These are phyloP conservation scores for Drosophila pseudoananassae DNA, from an alignment of 1,140 invertebrate species.

Conservation along the genomic window DNA sequence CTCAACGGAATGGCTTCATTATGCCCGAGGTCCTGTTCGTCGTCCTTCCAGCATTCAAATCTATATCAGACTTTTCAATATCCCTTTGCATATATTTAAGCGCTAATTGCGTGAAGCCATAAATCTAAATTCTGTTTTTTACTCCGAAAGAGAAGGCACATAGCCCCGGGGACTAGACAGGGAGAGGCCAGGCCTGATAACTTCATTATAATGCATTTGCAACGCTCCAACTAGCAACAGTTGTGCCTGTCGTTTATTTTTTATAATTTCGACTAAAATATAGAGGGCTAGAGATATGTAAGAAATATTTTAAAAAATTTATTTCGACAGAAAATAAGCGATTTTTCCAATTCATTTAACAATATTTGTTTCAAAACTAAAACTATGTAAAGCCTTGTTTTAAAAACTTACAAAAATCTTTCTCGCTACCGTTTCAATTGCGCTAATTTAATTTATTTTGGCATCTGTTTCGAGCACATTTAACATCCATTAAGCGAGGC, in stretches of 20 bases:
- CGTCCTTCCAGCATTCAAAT: slow-evolving; percentile 28
- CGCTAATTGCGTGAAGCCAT: slow-evolving; percentile 83
- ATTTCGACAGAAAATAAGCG: background rate
- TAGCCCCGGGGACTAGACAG: slow-evolving; percentile 12
- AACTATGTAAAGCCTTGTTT: background rate
- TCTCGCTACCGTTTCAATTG: slow-evolving; percentile 30
- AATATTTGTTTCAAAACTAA: background rate
- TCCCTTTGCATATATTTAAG: slow-evolving; percentile 81
- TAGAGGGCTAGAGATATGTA: too few relatives aligned
- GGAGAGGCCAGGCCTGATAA: slow-evolving; percentile 55
- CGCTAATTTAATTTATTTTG: slow-evolving; percentile 80
- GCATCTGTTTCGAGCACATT: slow-evolving; percentile 81
- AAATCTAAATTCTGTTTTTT: slow-evolving; percentile 75
- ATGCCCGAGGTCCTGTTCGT: slow-evolving; percentile 57
- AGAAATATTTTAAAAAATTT: background rate
- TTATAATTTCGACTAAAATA: background rate
- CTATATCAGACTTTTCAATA: slow-evolving; percentile 63
- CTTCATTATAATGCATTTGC: slow-evolving; percentile 77
- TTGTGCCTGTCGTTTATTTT: slow-evolving; percentile 38
- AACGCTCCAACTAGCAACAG: slow-evolving; percentile 65
- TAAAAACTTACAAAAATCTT: background rate
- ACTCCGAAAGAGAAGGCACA: slow-evolving; percentile 33
- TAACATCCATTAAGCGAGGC: slow-evolving; percentile 79
- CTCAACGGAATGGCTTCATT: slow-evolving; percentile 64
- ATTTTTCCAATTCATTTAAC: background rate